Conservation (phyloP, 2,888 invertebrate species). For the Papilio demoleus region DNA sequence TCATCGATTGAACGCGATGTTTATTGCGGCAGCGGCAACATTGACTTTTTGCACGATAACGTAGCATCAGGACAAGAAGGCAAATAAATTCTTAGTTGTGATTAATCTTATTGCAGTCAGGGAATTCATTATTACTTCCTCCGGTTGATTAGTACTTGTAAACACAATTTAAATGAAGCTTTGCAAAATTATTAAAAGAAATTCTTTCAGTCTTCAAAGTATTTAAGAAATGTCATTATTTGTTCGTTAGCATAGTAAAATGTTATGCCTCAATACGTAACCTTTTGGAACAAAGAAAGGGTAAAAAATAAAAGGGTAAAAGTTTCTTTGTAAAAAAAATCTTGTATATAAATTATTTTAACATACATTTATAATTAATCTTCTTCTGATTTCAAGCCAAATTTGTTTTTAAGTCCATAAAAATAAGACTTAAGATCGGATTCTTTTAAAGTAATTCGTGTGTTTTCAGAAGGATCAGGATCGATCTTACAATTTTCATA, state of each 20-base stretch:
- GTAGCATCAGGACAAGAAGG: no score
- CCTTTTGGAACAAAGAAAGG: slow-evolving; percentile 39
- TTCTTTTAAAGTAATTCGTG: slow-evolving; percentile 18
- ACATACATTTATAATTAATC: background rate
- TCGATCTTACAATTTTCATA: slow-evolving; percentile 45
- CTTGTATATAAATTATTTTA: background rate
- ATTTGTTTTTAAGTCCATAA: slow-evolving; percentile 9
- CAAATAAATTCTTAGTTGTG: no score
- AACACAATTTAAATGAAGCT: no score
- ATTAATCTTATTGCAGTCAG: no score
- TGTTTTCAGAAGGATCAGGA: slow-evolving; percentile 15
- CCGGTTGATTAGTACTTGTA: no score
- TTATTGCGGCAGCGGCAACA: no score
- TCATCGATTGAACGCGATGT: no score
- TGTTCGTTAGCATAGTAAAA: slow-evolving; percentile 27
- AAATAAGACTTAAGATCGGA: slow-evolving; percentile 24
- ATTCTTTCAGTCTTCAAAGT: background rate
- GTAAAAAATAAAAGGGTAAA: slow-evolving; percentile 25
- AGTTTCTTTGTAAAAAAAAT: background rate
- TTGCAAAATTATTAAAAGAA: background rate
- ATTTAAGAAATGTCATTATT: slow-evolving; percentile 28
- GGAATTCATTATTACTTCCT: no score
- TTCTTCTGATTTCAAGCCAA: background rate
- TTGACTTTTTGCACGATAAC: no score
- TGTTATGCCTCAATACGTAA: slow-evolving; percentile 37